Base-by-base conservation (phyloP, 2,797 vertebrate species). In the Microctenopoma steveboyesi region DNA sequence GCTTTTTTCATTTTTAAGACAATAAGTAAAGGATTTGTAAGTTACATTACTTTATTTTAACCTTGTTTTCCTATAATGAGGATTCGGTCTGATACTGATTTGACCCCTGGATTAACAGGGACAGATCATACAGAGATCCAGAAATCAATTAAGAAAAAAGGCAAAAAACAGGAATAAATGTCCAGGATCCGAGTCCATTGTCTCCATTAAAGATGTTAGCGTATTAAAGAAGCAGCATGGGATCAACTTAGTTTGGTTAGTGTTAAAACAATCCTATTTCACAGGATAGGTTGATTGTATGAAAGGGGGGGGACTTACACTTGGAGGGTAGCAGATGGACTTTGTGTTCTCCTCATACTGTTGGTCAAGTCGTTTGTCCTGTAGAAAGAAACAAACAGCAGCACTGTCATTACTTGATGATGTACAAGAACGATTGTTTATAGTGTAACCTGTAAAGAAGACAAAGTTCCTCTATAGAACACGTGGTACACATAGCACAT, bases 281-380 rank as follows among this genome's bases (percentile, higher is more conserved):
- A 78, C 64, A 49, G 3, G 25, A 22, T 49, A 4, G 43, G 7
- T 11, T 3, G 18, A 54, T 4, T 8, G 52, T 45, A 28, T 30
- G n/a, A 59, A 28, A 50, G 40, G 63, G n/a, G 14, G 52, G 22
- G 16, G 74, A 97, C 98, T 96, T 93, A 99, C 98, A 73, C 94
- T 97, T 57, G 82, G 86, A 74, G 96, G 94, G 68, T 91, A 94
- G 72, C 94, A 96, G 15, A 97, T 87, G 30, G 93, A 90, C 80
- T 96, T 97, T 0, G 93, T 93, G 86, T 89, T 96, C 86, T 98
- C 95, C 82, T 97, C 97, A 0, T 97, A 99, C 83, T 98, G 95
- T 84, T 95, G 94, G 84, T 99, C 98, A 80, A 99, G 82, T 55
- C 95, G 96, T 94, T 99, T 97, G 91, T 99, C 98, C 98, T 99